Conservation (phyloP, 2,797 vertebrate species). For the Liasis olivaceus region DNA sequence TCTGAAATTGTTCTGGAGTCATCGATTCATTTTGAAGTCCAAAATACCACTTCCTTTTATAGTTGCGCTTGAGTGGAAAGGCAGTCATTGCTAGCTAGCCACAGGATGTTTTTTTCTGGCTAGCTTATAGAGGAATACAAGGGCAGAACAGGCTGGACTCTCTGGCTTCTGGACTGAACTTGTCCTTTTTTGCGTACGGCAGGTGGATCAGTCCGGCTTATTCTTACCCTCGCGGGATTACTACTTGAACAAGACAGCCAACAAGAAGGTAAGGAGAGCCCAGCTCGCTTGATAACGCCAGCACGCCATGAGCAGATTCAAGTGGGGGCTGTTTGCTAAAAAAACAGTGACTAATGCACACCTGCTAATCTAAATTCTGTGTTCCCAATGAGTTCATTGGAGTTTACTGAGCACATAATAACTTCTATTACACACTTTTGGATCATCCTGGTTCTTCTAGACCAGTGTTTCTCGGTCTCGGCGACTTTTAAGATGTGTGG, state of each 20-base stretch:
- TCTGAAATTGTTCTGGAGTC: background rate
- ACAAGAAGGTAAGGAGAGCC: slow-evolving; percentile 85
- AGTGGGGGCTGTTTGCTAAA: background rate
- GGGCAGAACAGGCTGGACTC: background rate
- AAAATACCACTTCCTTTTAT: background rate
- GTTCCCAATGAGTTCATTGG: background rate
- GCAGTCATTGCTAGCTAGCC: background rate
- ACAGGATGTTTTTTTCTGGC: background rate
- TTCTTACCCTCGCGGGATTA: slow-evolving; percentile 96
- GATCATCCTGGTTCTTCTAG: background rate
- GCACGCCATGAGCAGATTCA: background rate
- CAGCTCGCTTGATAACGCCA: too few relatives aligned
- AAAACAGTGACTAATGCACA: background rate
- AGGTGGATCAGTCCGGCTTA: slow-evolving; percentile 96
- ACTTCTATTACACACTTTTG: background rate
- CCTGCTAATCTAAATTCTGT: background rate
- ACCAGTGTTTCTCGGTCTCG: too few relatives aligned
- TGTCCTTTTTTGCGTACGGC: slow-evolving; percentile 12
- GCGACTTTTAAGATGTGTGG: background rate
- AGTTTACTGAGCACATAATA: background rate
- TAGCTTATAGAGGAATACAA: background rate
- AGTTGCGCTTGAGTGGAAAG: background rate
- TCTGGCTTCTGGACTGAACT: background rate
- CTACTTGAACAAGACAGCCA: slow-evolving; percentile 95
- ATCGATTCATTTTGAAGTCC: background rate